A percentile compares a stretch with the other conserved stretches of the same genome.
Conservation (phyloP, 2,113 vertebrate genomes). For the Carassius carassius region DNA sequence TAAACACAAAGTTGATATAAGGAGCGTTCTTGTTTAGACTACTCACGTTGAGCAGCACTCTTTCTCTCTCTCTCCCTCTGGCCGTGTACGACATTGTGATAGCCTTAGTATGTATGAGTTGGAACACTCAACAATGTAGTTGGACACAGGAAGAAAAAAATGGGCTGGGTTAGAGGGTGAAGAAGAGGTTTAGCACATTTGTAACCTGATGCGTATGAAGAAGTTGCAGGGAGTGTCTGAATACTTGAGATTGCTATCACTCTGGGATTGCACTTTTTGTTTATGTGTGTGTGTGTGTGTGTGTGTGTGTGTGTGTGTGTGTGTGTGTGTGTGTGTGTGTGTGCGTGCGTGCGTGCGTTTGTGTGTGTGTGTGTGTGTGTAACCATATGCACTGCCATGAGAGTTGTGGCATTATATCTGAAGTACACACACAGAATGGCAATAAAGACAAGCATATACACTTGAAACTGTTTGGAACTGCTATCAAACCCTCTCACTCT, state of each 20-base stretch:
- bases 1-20: conserved; percentile 52
- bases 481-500: neutral
- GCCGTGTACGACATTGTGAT: conserved; percentile 31
- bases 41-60: neutral
- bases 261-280: conserved; percentile 62
- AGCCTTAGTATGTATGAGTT: conserved; percentile 25
- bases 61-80: conserved; percentile 32
- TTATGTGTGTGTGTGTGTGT: conserved; percentile 52
- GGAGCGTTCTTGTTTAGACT: conserved; percentile 38
- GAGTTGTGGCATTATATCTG: conserved; percentile 29
- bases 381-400: conserved; percentile 52
- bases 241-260: conserved; percentile 70
- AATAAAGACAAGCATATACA: neutral
- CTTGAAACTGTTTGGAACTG: conserved; percentile 47
- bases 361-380: conserved; percentile 53
- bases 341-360: conserved; percentile 59
- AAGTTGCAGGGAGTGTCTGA: conserved; percentile 60
- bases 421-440: conserved; percentile 24
- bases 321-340: conserved; percentile 59
- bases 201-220: conserved; percentile 58
- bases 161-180: conserved; percentile 12
- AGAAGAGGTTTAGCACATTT: conserved; percentile 49
- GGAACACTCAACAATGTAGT: conserved; percentile 34
- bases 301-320: conserved; percentile 25
- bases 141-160: conserved; percentile 24